phyloP scores from a whole-genome alignment of 2,888 invertebrate genomes.

The Abrostola triplasia region DNA sequence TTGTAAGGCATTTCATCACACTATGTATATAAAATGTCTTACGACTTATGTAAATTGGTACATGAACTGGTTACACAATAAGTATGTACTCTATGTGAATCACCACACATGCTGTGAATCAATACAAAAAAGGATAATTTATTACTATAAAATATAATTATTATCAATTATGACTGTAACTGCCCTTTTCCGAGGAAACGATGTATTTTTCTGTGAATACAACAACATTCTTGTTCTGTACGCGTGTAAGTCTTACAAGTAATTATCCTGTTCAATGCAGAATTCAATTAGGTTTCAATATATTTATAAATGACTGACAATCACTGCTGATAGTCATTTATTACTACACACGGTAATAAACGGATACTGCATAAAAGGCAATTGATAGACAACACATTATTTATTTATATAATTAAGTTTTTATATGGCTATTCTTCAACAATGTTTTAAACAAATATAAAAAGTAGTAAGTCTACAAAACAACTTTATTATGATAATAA shows the following conservation, averaged over 20 bases:
- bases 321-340: too few relatives aligned
- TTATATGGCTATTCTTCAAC: too few relatives aligned
- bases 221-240: slow-evolving; percentile 4
- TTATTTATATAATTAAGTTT: too few relatives aligned
- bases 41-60: slow-evolving; percentile 9
- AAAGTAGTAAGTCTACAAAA: neutral
- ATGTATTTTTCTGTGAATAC: slow-evolving; percentile 31
- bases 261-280: slow-evolving; percentile 1
- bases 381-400: too few relatives aligned
- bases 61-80: slow-evolving; percentile 9
- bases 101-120: neutral
- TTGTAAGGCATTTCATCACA: slow-evolving; percentile 5
- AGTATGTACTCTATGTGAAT: slow-evolving; percentile 2
- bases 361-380: too few relatives aligned
- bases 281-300: too few relatives aligned
- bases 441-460: too few relatives aligned
- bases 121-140: neutral
- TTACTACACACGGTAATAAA: too few relatives aligned
- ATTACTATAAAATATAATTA: slow-evolving; percentile 14
- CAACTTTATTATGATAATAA: neutral
- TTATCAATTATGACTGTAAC: slow-evolving; percentile 9
- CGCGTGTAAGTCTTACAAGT: neutral
- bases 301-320: too few relatives aligned
- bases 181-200: slow-evolving; percentile 32
- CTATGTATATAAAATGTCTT: slow-evolving; percentile 3